Percentiles rank a stretch among this genome's conserved stretches.
These are phyloP conservation scores for Tupaia tana DNA, from an alignment of 2,113 vertebrate genomes.

Conservation along the genomic window DNA sequence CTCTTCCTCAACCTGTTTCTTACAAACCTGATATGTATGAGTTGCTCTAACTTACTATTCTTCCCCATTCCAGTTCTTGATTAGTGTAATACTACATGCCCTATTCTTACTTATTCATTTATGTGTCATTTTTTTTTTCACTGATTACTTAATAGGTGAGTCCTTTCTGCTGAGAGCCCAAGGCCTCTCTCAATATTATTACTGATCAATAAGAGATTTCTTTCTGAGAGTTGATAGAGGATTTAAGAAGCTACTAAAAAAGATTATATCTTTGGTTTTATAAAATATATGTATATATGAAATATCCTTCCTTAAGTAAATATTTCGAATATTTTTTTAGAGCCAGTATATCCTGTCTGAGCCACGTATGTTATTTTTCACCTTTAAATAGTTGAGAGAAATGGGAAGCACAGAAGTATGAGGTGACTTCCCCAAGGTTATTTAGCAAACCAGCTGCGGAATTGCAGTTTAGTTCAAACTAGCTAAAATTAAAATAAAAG, in stretches of 20 bases:
- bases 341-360: background rate
- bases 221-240: background rate
- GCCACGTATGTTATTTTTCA: background rate
- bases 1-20: background rate
- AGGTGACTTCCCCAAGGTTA: background rate
- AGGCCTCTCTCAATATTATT: background rate
- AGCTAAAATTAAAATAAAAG: constrained; percentile 25
- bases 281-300: background rate
- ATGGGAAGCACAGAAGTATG: background rate
- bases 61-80: background rate
- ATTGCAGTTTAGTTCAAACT: constrained; percentile 8
- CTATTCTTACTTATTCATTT: background rate
- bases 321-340: constrained; percentile 5
- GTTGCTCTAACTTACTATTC: background rate
- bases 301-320: background rate
- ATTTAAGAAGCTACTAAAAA: constrained; percentile 19
- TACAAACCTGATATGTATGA: background rate
- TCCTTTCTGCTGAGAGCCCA: background rate
- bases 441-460: constrained; percentile 16
- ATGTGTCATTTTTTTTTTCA: background rate
- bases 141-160: background rate
- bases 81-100: background rate
- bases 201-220: background rate
- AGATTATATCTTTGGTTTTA: background rate
- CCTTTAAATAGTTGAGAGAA: background rate